These are phyloP conservation scores for Upupa epops DNA, from an alignment of 2,113 vertebrate genomes.

Conservation along the genomic window DNA sequence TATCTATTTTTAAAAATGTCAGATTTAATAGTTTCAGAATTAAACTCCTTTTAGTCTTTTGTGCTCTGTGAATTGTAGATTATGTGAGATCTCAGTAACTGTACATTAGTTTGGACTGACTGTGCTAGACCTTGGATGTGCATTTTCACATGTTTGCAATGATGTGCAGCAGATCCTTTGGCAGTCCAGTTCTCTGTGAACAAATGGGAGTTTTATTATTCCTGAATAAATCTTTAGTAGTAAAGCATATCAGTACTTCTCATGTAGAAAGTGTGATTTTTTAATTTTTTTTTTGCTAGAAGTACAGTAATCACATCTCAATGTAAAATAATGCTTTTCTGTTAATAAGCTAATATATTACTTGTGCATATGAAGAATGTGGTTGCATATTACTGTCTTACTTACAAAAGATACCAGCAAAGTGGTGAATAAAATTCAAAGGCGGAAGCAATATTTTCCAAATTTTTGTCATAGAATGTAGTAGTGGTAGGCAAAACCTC, in stretches of 20 bases:
- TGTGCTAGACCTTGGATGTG: background rate
- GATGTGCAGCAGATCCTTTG: background rate
- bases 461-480: background rate
- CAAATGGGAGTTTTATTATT: background rate
- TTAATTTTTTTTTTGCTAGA: too few relatives aligned
- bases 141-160: background rate
- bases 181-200: background rate
- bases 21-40: slow-evolving; percentile 14
- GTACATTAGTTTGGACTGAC: background rate
- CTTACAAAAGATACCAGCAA: background rate
- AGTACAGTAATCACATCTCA: background rate
- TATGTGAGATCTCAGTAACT: background rate
- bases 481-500: background rate
- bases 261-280: background rate
- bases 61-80: slow-evolving; percentile 23
- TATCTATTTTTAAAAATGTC: slow-evolving; percentile 38
- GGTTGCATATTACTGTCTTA: background rate
- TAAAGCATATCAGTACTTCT: background rate
- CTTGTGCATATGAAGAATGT: background rate
- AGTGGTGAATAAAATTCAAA: background rate
- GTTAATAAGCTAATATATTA: background rate
- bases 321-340: background rate
- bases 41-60: background rate
- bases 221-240: background rate
- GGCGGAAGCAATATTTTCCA: background rate